phyloP scores from a whole-genome alignment of 2,797 vertebrate species.

The Acridotheres tristis region DNA sequence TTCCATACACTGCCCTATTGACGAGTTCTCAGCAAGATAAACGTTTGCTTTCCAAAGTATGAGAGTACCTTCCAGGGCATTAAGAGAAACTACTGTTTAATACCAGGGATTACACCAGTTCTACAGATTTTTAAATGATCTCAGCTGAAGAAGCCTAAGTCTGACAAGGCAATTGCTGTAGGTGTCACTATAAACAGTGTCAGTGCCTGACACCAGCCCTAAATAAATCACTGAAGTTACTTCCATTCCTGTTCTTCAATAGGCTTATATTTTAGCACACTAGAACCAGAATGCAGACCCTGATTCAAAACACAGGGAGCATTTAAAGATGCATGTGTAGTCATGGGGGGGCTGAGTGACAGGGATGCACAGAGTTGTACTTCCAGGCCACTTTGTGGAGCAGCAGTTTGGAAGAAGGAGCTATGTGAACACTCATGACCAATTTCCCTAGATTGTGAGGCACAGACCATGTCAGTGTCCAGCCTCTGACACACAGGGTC shows the following conservation, averaged over 20 bases:
- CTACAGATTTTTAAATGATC: background rate
- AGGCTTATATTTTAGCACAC: background rate
- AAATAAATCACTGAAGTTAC: background rate
- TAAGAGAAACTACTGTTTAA: background rate
- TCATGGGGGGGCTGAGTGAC: background rate
- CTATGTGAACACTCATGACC: background rate
- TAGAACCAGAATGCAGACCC: background rate
- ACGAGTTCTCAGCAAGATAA: background rate
- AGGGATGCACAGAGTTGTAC: accelerated
- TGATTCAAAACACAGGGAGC: background rate
- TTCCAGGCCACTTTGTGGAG: background rate
- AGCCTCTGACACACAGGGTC: background rate
- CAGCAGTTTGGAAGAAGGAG: background rate
- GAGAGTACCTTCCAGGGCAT: background rate
- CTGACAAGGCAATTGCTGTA: background rate
- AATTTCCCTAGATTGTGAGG: background rate
- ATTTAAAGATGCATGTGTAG: background rate
- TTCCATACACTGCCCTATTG: background rate
- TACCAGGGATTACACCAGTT: background rate
- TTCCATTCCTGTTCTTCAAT: background rate
- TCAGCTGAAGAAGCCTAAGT: background rate
- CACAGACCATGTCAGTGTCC: background rate
- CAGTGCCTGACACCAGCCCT: background rate
- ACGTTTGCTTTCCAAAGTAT: background rate
- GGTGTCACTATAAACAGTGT: background rate